phyloP scores from a whole-genome alignment of 2,797 vertebrate genomes.

The Masticophis lateralis region DNA sequence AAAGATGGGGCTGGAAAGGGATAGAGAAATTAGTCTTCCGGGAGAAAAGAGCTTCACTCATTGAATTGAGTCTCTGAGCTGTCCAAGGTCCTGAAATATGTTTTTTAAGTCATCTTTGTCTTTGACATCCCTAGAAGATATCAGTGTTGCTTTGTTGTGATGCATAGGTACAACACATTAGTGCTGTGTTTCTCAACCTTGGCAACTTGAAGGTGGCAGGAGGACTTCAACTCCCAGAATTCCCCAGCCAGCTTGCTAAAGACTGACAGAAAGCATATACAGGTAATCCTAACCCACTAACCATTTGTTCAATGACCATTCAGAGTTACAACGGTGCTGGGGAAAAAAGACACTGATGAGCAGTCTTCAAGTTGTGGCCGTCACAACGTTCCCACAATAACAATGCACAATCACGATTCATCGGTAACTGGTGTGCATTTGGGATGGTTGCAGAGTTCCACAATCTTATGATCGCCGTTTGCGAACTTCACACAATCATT shows the following conservation, averaged over 20 bases:
- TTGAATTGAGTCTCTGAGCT: not conserved
- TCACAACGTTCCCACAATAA: not conserved
- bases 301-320: not conserved
- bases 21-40: not conserved
- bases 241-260: not conserved
- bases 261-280: not conserved
- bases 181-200: not conserved
- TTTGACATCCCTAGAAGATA: not conserved
- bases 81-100: not conserved
- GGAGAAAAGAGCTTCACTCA: not conserved
- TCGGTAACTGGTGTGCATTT: not conserved
- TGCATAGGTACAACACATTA: not conserved
- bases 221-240: not conserved
- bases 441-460: not conserved
- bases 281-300: not conserved
- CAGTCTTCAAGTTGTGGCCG: not conserved
- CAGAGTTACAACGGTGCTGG: not conserved
- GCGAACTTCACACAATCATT: not conserved
- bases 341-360: not conserved
- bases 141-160: not conserved
- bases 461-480: not conserved
- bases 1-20: not conserved
- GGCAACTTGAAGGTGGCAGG: not conserved
- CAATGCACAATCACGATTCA: not conserved
- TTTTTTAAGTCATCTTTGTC: not conserved